Evolutionary conservation across 2,113 vertebrate species (phyloP).

Genomic region (Mormyrus lacerda): DNA sequence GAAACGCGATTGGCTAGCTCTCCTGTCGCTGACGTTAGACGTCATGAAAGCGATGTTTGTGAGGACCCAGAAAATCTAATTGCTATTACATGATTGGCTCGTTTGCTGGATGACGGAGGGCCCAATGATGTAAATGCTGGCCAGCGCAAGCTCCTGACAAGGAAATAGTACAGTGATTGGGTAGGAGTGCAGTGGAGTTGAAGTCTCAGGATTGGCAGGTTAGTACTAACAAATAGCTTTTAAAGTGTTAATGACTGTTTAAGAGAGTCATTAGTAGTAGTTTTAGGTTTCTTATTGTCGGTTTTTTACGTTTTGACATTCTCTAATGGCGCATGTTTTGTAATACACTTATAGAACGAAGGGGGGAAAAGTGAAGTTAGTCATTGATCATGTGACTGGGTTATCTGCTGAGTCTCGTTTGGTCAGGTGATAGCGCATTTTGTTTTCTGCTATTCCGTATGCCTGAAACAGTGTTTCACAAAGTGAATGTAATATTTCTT

Average conservation of each 20-base stretch:
- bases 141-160: conserved; percentile 33
- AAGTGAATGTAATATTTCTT: not conserved
- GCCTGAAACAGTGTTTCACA: not conserved
- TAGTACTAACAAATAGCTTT: not conserved
- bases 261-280: not conserved
- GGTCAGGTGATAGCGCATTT: not conserved
- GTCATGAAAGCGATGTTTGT: not conserved
- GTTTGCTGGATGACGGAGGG: conserved; percentile 13
- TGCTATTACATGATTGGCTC: conserved; percentile 20
- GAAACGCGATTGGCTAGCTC: conserved; percentile 33
- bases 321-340: not conserved
- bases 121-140: not conserved
- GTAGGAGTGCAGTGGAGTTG: not conserved
- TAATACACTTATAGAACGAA: not conserved
- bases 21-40: not conserved
- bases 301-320: not conserved
- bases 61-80: not conserved
- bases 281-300: not conserved
- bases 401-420: not conserved
- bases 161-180: conserved; percentile 21
- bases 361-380: not conserved
- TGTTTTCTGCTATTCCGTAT: not conserved
- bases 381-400: not conserved
- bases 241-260: not conserved
- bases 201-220: not conserved